A percentile compares a stretch with the other conserved stretches of the same genome.
Evolutionary conservation across 2,797 vertebrate genomes (phyloP).

Genomic region (Rhyacichthys aspro): DNA sequence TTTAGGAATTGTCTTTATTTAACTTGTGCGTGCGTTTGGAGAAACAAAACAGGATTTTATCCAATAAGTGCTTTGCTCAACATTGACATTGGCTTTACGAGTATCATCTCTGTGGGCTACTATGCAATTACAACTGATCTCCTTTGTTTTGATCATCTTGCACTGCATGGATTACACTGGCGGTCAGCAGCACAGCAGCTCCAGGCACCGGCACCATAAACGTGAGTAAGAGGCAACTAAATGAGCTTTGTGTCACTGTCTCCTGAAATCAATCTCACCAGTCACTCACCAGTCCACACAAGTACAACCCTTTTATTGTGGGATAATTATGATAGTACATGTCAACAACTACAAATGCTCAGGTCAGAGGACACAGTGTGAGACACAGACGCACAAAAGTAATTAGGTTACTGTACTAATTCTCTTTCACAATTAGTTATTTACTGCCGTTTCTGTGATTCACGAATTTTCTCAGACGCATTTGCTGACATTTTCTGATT

Average conservation of each 20-base stretch:
- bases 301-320: too few relatives aligned
- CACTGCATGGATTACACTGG: slow-evolving; percentile 98
- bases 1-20: slow-evolving; percentile 70
- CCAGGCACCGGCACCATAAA: slow-evolving; percentile 94
- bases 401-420: too few relatives aligned
- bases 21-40: slow-evolving; percentile 44
- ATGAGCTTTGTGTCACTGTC: too few relatives aligned
- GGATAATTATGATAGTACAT: too few relatives aligned
- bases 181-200: slow-evolving; percentile 93
- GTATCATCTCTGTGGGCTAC: slow-evolving; percentile 90
- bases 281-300: neutral
- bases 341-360: too few relatives aligned
- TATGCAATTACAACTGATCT: slow-evolving; percentile 99
- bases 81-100: slow-evolving; percentile 83
- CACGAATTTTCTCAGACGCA: too few relatives aligned
- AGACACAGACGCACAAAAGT: too few relatives aligned
- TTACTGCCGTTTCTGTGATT: too few relatives aligned
- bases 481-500: too few relatives aligned
- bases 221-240: slow-evolving; percentile 84
- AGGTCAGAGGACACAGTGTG: too few relatives aligned
- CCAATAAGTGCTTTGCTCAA: slow-evolving; percentile 65
- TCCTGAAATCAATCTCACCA: neutral
- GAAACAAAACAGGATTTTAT: slow-evolving; percentile 56
- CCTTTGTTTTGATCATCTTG: slow-evolving; percentile 98
- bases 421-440: too few relatives aligned